Evolutionary conservation across 2,113 vertebrate genomes (phyloP), one percentile per base, ranked within the genome.

Genomic region (Illadopsis cleaveri): DNA sequence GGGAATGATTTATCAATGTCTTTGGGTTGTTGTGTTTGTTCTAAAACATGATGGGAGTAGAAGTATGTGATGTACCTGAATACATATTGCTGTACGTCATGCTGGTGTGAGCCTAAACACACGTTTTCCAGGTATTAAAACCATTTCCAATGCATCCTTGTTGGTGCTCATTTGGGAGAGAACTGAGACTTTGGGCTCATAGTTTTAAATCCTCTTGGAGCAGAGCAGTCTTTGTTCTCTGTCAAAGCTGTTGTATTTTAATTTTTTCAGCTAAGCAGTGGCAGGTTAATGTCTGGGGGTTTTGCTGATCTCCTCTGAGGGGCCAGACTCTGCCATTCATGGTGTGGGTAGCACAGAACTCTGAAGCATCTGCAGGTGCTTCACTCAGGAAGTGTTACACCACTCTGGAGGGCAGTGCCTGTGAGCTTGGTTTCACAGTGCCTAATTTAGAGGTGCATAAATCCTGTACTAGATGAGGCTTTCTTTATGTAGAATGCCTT

Each of bases 371-470:
- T 80, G 31, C 40, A 42, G 62, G 22, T 73, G 18, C 37, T 33
- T 94, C 28, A 47, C 48, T 8, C 31, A 23, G 24, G 56, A 53
- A 71, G 18, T 28, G 58, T 58, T 66, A 3, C 0, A 17, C n/a
- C 5, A 3, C 30, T 65, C 30, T n/a, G 82, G n/a, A 87, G 47
- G 28, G 24, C 38, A 17, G 65, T 58, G 56, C 27, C 19, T 88
- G n/a, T 64, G 17, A 54, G 48, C 19, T 38, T 28, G 25, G 11
- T 75, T 89, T 85, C 13, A 28, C 78, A 68, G 20, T 82, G 61
- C 90, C 61, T 82, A 69, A 93, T 57, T 84, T 88, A 91, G 84
- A 85, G 90, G 37, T 82, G n/a, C 24, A 60, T 91, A 65, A 82
- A 80, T 89, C 84, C 40, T 78, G 22, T 47, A 4, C 68, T 68